These are phyloP conservation scores for Diachrysia chrysitis DNA, from an alignment of 2,888 invertebrate genomes.

Conservation along the genomic window DNA sequence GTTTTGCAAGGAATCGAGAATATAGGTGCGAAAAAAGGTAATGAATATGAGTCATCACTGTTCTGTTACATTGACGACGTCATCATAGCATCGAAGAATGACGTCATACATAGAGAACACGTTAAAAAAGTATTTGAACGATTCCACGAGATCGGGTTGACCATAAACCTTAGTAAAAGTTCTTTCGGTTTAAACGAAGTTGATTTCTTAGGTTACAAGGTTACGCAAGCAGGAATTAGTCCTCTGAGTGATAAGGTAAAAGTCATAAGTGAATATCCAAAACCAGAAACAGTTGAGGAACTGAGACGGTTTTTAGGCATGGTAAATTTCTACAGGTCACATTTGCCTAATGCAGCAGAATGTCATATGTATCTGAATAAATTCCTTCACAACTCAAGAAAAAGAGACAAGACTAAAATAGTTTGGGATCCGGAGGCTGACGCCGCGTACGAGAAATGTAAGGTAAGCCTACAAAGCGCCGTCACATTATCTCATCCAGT, in stretches of 20 bases:
- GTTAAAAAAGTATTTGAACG: background rate
- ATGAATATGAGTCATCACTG: too few species aligned
- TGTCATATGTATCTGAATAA: background rate
- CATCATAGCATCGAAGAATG: conserved; percentile 9
- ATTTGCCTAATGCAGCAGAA: background rate
- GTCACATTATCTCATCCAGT: too few species aligned
- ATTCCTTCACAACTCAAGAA: background rate
- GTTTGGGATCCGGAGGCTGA: background rate
- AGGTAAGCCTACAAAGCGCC: too few species aligned
- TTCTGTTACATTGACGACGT: conserved; percentile 25
- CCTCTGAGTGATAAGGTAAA: background rate
- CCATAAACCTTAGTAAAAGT: conserved; percentile 7
- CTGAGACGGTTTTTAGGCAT: background rate
- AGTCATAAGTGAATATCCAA: background rate
- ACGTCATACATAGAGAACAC: background rate
- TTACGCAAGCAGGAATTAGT: background rate
- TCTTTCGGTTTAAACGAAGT: background rate
- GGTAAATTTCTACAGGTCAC: background rate
- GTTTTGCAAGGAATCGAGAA: conserved; percentile 11
- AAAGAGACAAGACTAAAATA: background rate
- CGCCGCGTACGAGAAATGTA: conserved; percentile 8
- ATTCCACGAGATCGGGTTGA: conserved; percentile 1
- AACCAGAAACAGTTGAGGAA: background rate
- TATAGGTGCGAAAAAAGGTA: too few species aligned
- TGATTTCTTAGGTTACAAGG: conserved; percentile 8